Percentiles rank a stretch among this genome's conserved stretches.
phyloP scores from a whole-genome alignment of 2,113 vertebrate species.

The Dipodomys stephensi region DNA sequence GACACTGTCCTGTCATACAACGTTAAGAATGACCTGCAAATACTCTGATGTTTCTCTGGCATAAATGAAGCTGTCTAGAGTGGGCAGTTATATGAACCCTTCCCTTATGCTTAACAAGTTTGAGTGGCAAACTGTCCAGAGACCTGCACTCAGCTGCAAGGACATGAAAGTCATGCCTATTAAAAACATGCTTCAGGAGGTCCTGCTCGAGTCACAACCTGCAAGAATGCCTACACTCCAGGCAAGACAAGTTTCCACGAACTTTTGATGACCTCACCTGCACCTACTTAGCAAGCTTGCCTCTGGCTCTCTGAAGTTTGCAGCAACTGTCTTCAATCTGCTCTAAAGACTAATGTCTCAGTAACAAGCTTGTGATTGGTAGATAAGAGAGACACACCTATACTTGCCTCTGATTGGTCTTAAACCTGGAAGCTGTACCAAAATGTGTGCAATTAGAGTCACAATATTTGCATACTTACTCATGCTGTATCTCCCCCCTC shows the following conservation, averaged over 20 bases:
- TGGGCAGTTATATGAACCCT: background rate
- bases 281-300: background rate
- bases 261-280: background rate
- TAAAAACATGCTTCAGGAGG: background rate
- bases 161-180: background rate
- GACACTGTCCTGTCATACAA: background rate
- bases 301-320: background rate
- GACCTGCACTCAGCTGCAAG: background rate
- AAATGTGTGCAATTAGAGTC: background rate
- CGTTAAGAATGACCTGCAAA: background rate
- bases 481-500: no score
- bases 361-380: background rate
- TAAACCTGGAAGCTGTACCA: background rate
- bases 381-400: background rate
- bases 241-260: background rate
- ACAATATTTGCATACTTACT: no score
- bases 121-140: background rate
- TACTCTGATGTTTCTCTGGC: background rate
- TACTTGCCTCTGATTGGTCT: background rate
- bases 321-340: background rate
- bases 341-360: background rate
- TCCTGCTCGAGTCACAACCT: background rate
- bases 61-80: background rate
- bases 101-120: background rate
- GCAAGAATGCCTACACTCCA: background rate